Percentiles rank a stretch among this genome's conserved stretches.
phyloP scores from a whole-genome alignment of 2,797 vertebrate species.

The Fratercula arctica region DNA sequence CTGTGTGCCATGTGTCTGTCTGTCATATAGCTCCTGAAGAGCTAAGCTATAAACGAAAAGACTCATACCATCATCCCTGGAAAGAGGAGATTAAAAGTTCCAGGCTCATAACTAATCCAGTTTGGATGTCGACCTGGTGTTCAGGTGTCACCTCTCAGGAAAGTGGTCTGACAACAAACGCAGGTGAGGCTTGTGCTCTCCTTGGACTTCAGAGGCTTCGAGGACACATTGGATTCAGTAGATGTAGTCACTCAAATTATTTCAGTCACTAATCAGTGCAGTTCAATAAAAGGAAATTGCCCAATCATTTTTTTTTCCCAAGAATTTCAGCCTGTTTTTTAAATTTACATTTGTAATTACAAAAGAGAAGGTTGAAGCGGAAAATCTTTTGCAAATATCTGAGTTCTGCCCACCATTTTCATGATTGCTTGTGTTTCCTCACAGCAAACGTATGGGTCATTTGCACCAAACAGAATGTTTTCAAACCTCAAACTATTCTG shows the following conservation, averaged over 20 bases:
- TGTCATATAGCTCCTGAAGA: not conserved
- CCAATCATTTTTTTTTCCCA: not conserved
- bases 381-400: not conserved
- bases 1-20: conserved; percentile 14
- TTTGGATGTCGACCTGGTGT: not conserved
- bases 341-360: not conserved
- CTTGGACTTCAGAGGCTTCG: not conserved
- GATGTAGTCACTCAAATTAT: not conserved
- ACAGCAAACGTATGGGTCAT: not conserved
- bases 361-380: not conserved
- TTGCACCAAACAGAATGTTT: not conserved
- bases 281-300: not conserved
- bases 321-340: not conserved
- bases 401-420: not conserved
- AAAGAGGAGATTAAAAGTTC: not conserved
- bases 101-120: not conserved
- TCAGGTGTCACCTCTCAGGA: not conserved
- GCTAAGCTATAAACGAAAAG: not conserved
- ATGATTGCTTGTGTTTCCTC: not conserved
- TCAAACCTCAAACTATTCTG: not conserved
- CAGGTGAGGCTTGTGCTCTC: not conserved
- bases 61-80: not conserved
- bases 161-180: not conserved
- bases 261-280: not conserved
- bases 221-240: not conserved